These are phyloP conservation scores for Dinoponera quadriceps DNA, from an alignment of 1,140 invertebrate genomes.

Conservation along the genomic window DNA sequence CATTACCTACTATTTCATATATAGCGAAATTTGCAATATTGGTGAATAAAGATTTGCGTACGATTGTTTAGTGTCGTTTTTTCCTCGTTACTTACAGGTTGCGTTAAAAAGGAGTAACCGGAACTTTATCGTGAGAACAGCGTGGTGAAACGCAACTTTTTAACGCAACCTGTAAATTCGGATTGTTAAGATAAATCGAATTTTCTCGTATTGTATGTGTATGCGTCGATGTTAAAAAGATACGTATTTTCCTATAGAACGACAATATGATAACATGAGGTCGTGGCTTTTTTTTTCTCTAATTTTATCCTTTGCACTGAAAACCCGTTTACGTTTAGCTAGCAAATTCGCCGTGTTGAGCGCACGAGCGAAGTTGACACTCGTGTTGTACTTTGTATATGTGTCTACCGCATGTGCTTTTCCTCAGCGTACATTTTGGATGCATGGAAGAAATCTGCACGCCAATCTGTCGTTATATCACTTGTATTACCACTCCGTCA, in stretches of 20 bases:
- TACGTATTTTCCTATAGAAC: neutral
- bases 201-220: neutral
- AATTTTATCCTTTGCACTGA: neutral
- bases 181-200: neutral
- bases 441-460: conserved; percentile 32
- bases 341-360: neutral
- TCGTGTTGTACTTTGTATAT: neutral
- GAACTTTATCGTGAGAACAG: neutral
- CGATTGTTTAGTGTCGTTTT: neutral
- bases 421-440: neutral
- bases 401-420: conserved; percentile 6
- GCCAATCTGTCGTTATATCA: conserved; percentile 17
- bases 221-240: neutral
- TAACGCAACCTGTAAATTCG: neutral
- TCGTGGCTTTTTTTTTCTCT: neutral
- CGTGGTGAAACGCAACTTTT: neutral
- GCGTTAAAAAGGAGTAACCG: neutral
- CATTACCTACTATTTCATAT: neutral
- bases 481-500: neutral
- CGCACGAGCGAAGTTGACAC: neutral
- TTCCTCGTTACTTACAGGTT: neutral
- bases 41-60: neutral
- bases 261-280: neutral
- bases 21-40: neutral
- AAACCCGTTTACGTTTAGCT: conserved; percentile 13